Evolutionary conservation across 1,140 invertebrate genomes (phyloP).

Genomic region (Telenomus remus): DNA sequence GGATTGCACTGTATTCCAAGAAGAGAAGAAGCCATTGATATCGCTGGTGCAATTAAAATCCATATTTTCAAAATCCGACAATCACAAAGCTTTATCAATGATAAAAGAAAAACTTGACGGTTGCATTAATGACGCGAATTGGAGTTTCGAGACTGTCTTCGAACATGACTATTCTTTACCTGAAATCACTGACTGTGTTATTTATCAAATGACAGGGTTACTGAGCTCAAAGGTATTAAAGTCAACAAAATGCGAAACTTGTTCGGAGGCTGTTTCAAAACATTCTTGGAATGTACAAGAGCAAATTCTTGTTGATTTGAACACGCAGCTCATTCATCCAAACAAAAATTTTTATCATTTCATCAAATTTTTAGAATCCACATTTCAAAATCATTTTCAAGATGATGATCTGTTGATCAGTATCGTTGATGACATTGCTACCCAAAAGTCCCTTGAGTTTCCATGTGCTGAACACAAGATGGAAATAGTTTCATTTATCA

Average conservation of each 20-base stretch:
- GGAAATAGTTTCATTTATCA: conserved; percentile 23
- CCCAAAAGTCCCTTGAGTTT: conserved; percentile 13
- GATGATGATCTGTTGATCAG: neutral
- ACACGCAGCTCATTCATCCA: neutral
- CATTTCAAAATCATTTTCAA: conserved; percentile 1
- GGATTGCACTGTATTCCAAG: conserved; percentile 3
- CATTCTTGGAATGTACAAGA: neutral
- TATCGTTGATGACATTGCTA: conserved; percentile 23
- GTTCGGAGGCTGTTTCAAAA: neutral
- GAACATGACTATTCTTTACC: conserved; percentile 12
- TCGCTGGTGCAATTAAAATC: conserved; percentile 1
- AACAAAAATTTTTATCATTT: neutral
- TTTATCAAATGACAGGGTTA: conserved; percentile 8
- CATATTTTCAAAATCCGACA: neutral
- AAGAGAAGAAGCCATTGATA: conserved; percentile 2
- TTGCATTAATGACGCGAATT: conserved; percentile 4
- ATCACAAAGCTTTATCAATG: neutral
- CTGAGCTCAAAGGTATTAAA: conserved; percentile 1
- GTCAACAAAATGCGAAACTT: conserved; percentile 1
- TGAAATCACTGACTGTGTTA: conserved; percentile 8
- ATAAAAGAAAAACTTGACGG: conserved; percentile 7
- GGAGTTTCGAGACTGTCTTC: conserved; percentile 2
- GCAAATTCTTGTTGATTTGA: conserved; percentile 6
- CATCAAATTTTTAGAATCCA: neutral
- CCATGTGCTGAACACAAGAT: conserved; percentile 19